Evolutionary conservation across 2,888 invertebrate genomes (phyloP), one percentile per base, ranked within the genome.

Genomic region (Isoperla grammatica): DNA sequence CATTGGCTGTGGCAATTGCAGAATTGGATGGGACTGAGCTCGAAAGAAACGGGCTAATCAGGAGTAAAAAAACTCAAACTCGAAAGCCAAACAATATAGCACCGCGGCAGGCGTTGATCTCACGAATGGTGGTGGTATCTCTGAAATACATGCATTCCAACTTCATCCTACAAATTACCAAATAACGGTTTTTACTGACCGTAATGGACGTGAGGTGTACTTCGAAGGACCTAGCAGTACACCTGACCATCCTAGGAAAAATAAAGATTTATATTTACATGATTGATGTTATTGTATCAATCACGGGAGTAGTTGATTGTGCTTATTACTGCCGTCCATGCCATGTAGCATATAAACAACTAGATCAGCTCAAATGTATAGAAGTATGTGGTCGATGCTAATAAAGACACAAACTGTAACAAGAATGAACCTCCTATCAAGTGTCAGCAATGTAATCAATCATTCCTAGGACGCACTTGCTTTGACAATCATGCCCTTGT

Each of bases 291-390:
- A 42, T 56, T 13, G 11, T 11, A 12, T 22, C 56, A 11, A n/a
- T 45, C 3, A 40, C 20, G n/a, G 56, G 43, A 17, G 56, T 43
- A 3, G 40, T 56, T 35, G 23, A 20, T 13, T 54, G 20, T 39
- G 17, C 8, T 13, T 54, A 54, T 17, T 54, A 54, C 54, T 54
- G 54, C 23, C 19, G 54, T 4, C 9, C n/a, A 9, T 54, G 54
- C 17, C 35, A 23, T 15, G 23, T 29, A 29, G 37, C 13, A 20
- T 53, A 35, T 29, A 35, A 13, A n/a, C 12, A 53, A 11, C 4
- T 8, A 13, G 40, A 12, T 4, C 3, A 40, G n/a, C 40, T 6
- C 15, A 15, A 13, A 12, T 40, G 40, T 12, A 4, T 5, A 8
- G n/a, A 4, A 13, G 15, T 13, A 40, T 40, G 40, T 15, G n/a